Conservation (phyloP, 2,888 invertebrate genomes). For the Chrysolina americana region DNA sequence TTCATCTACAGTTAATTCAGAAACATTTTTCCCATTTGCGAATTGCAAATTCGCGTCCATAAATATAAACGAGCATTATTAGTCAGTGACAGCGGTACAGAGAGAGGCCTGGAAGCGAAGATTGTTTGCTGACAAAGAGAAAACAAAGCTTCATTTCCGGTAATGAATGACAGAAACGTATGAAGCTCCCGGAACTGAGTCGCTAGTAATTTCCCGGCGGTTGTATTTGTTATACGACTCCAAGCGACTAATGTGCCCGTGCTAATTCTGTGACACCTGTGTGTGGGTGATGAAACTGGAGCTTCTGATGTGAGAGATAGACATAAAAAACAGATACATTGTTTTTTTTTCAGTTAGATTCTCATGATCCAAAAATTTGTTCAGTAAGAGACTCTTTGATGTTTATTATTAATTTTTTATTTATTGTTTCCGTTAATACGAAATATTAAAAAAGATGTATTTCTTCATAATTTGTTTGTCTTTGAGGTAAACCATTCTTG, state of each 20-base stretch:
- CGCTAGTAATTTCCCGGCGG: constrained; percentile 60
- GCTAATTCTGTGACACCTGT: constrained; percentile 60
- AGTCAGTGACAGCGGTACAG: constrained; percentile 47
- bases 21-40: constrained; percentile 26
- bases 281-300: constrained; percentile 4
- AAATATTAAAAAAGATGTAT: too few species aligned
- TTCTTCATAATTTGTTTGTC: too few species aligned
- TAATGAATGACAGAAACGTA: constrained; percentile 57
- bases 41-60: constrained; percentile 30
- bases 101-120: constrained; percentile 38
- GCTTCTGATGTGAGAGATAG: constrained; percentile 20
- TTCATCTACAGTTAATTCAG: constrained; percentile 2
- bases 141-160: constrained; percentile 43
- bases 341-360: too few species aligned
- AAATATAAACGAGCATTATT: constrained; percentile 44
- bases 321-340: neutral
- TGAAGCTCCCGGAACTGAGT: constrained; percentile 53
- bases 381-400: too few species aligned
- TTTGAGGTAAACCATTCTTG: too few species aligned
- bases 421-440: too few species aligned
- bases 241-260: constrained; percentile 33
- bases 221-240: constrained; percentile 61
- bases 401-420: too few species aligned
- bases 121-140: constrained; percentile 38
- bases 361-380: too few species aligned